A percentile compares a stretch with the other conserved stretches of the same genome.
phyloP scores from a whole-genome alignment of 2,888 invertebrate species.

The Linnaemya tessellans region DNA sequence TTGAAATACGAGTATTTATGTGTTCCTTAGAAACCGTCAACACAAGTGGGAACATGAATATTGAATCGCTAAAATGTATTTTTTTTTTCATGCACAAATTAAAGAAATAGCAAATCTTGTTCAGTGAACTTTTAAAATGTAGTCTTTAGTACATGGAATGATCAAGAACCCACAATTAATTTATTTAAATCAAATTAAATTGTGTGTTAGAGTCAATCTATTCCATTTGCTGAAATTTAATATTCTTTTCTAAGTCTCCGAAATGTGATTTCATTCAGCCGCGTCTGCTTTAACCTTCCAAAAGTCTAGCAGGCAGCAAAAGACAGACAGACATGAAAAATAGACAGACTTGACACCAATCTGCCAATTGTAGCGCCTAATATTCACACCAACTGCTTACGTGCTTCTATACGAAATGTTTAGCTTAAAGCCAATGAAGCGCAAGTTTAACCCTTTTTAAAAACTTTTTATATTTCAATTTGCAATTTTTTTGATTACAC shows the following conservation, averaged over 20 bases:
- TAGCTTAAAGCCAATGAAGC: slow-evolving; percentile 75
- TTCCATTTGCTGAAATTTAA: not conserved
- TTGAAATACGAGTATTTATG: not conserved
- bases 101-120: too few relatives aligned
- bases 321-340: not conserved
- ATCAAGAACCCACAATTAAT: too few relatives aligned
- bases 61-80: not conserved
- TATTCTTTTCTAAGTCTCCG: not conserved
- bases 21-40: slow-evolving; percentile 11
- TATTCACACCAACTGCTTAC: slow-evolving; percentile 63
- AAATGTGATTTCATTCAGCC: not conserved
- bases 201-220: too few relatives aligned
- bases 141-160: too few relatives aligned
- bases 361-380: slow-evolving; percentile 63
- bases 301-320: not conserved
- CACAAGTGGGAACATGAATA: not conserved
- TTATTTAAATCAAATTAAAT: too few relatives aligned
- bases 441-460: slow-evolving; percentile 80
- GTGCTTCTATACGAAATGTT: slow-evolving; percentile 57
- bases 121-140: too few relatives aligned
- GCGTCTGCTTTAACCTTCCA: not conserved
- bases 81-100: not conserved
- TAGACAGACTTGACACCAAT: slow-evolving; percentile 57
- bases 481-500: slow-evolving; percentile 64
- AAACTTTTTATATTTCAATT: slow-evolving; percentile 75